Percentiles rank a stretch among this genome's conserved stretches.
phyloP scores from a whole-genome alignment of 2,797 vertebrate genomes.

The Gymnocypris eckloni region DNA sequence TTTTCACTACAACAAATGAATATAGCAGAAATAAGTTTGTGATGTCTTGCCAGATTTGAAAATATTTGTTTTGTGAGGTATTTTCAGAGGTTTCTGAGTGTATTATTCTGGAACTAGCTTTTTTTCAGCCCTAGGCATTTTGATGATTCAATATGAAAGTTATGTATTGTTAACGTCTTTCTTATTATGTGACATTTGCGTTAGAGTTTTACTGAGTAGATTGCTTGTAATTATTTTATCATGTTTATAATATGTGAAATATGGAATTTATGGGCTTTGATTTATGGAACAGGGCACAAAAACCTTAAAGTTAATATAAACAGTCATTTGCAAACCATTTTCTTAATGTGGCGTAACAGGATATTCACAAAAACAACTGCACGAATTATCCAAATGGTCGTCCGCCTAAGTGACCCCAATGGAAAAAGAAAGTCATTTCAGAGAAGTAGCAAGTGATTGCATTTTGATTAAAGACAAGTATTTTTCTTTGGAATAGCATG shows the following conservation, averaged over 20 bases:
- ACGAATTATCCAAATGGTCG: neutral
- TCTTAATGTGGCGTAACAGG: slow-evolving; percentile 8
- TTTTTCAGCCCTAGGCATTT: neutral
- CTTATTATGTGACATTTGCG: neutral
- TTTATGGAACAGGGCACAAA: neutral
- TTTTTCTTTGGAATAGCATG: neutral
- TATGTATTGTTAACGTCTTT: neutral
- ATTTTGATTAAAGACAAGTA: neutral
- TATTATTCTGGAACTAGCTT: neutral
- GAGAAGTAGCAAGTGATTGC: neutral
- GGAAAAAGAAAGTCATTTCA: slow-evolving; percentile 4
- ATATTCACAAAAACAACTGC: slow-evolving; percentile 15
- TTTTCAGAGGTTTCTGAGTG: neutral
- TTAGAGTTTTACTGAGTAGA: neutral
- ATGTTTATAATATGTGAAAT: neutral
- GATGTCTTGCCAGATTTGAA: neutral
- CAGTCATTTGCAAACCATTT: slow-evolving; percentile 1
- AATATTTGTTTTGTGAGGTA: neutral
- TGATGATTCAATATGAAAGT: slow-evolving; percentile 1
- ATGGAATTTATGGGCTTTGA: neutral
- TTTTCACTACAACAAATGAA: neutral
- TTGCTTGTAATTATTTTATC: neutral
- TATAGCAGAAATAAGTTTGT: neutral
- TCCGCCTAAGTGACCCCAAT: neutral
- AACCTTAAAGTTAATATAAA: neutral